phyloP scores from a whole-genome alignment of 2,797 vertebrate species.

The Chloroceryle amazona region DNA sequence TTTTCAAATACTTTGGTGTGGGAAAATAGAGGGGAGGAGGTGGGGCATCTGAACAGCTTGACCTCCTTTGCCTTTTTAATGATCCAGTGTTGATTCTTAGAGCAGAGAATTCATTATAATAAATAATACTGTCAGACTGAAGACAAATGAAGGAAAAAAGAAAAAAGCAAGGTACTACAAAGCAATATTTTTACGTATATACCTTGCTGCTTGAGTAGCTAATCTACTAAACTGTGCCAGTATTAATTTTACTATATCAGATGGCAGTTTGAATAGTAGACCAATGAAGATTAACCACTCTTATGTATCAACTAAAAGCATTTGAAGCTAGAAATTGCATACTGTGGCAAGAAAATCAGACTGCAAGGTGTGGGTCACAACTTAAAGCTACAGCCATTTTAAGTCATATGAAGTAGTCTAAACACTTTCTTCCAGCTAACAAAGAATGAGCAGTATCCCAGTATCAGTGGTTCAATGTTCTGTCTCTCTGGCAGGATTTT shows the following conservation, averaged over 20 bases:
- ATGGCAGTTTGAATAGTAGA: background rate
- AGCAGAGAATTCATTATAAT: background rate
- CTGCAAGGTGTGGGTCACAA: background rate
- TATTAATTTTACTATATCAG: background rate
- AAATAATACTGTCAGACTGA: background rate
- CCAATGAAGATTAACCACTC: background rate
- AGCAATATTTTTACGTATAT: background rate
- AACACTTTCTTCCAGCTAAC: background rate
- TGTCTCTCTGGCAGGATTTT: background rate
- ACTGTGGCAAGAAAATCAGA: background rate
- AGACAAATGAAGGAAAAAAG: background rate
- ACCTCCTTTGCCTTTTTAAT: background rate
- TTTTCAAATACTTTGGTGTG: background rate
- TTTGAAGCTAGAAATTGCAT: background rate
- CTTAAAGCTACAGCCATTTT: background rate
- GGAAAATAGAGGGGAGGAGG: background rate
- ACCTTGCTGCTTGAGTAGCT: background rate
- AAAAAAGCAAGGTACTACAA: background rate
- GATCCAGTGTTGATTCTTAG: background rate
- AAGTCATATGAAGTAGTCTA: background rate
- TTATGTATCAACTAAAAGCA: background rate
- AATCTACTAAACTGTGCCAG: background rate
- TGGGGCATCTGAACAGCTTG: background rate
- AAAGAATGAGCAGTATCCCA: background rate
- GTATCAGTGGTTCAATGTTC: fast-evolving